Base-by-base conservation (phyloP, 2,888 invertebrate species). In the Dolichomitus sp. region DNA sequence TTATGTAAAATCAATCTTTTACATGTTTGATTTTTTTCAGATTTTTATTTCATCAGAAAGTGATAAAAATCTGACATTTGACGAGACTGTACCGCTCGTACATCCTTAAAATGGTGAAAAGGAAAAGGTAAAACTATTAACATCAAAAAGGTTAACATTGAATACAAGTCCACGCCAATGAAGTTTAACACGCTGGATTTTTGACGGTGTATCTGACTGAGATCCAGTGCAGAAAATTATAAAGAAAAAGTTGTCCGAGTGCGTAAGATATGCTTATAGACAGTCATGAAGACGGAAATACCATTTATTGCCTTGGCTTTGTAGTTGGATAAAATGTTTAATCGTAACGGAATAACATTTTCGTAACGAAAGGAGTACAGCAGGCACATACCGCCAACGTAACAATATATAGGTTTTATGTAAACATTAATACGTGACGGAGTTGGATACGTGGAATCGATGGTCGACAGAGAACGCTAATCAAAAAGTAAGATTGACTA, bases 401-500 rank as follows among this genome's bases (percentile, higher is more conserved):
- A 37, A 23, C 4, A n/a, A 59, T 11, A n/a, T 17, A 30, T 33
- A 59, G 57, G 14, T 14, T 59, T 59, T 59, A 33, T 33, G 57
- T 59, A 59, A 33, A 59, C 57, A 33, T 59, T 33, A 33, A 40
- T 63, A 63, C 40, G 40, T 30, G 33, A 37, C 33, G 37, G 59
- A 33, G 59, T 6, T 17, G 17, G 12, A 30, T 17, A 65, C 27
- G 66, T 17, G 66, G 48, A 42, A 73, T 59, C 65, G 59, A 68
- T 59, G 52, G 45, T 66, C 57, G 30, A 52, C 37, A 27, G 19
- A 57, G 27, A 27, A 9, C 50, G 40, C 30, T 68, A 68, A 73
- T 79, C 66, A 73, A 66, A 42, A 33, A 59, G 66, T 59, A 52
- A 52, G 59, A 66, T 45, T 66, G 50, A 48, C 17, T 66, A 50